Conservation (phyloP, 2,113 vertebrate genomes). For the Tichodroma muraria region DNA sequence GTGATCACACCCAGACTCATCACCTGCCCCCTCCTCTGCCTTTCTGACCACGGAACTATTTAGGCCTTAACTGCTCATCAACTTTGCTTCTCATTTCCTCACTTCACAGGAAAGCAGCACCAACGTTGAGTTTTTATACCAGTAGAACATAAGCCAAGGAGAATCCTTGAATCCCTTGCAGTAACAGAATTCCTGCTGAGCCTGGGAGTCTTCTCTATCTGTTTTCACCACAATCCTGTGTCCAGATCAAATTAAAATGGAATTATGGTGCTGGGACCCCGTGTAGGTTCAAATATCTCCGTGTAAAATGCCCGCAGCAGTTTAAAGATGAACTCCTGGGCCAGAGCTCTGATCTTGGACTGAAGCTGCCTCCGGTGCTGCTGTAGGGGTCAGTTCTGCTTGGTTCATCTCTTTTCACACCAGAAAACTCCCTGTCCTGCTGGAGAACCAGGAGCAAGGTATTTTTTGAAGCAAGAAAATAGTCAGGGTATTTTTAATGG, state of each 20-base stretch:
- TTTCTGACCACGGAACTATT: not conserved
- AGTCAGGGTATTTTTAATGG: not conserved
- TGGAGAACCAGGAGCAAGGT: not conserved
- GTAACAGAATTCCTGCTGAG: not conserved
- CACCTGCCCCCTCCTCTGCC: not conserved
- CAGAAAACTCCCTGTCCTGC: not conserved
- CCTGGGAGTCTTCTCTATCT: not conserved
- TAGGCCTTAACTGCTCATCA: not conserved
- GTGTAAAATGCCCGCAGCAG: not conserved
- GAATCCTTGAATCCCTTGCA: not conserved
- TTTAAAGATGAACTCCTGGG: not conserved
- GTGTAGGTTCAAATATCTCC: not conserved
- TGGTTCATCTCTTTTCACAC: not conserved
- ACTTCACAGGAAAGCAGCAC: not conserved
- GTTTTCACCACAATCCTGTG: not conserved
- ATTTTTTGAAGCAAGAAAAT: not conserved
- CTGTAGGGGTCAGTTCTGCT: not conserved
- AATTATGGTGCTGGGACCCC: not conserved
- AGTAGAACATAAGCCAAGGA: not conserved
- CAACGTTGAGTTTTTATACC: not conserved
- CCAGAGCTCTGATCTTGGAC: not conserved
- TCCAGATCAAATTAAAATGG: not conserved
- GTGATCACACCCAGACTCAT: not conserved
- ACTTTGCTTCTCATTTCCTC: not conserved
- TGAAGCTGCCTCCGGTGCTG: not conserved